Evolutionary conservation across 1,140 invertebrate genomes (phyloP), one percentile per base, ranked within the genome.

Genomic region (Archegozetes longisetosus): DNA sequence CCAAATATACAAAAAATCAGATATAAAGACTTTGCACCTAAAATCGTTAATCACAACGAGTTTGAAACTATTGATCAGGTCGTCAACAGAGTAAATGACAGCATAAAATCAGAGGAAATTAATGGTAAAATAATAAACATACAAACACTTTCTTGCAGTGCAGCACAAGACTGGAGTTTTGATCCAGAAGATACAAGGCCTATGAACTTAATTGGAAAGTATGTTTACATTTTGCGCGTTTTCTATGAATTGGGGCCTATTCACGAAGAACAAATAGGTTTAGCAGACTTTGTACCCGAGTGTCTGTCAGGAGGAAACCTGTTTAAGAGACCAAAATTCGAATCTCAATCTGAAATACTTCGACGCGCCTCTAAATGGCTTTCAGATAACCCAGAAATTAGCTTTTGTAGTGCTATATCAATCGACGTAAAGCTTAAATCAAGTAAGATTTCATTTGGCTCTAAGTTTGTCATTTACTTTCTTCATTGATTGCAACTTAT

Each of bases 361-460:
- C 24, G 57, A 2, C 50, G 55, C 58, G 64, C 65, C 1, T 62
- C 63, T 6, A 47, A 54, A 29, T 67, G 66, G 67, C 62, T 64
- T 28, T 17, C 62, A 12, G 49, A 60, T n/a, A 66, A 68, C 53
- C 23, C 48, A 3, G 51, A 53, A 13, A n/a, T 68, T 26, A 49
- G 55, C 49, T 58, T 65, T 47, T 60, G 61, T 29, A 66, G 66
- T 52, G 58, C 59, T n/a, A 64, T 64, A 48, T 62, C 65, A 20
- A 25, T 68, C 1, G 62, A 64, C 58, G 64, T 66, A 0, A 68
- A 68, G 61, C 48, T 66, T 25, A 65, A 66, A 59, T 58, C 60
- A 40, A 56, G 65, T 65, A 60, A 61, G 59, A n/a, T n/a, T n/a
- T n/a, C n/a, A n/a, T n/a, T n/a, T n/a, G n/a, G n/a, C n/a, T n/a